phyloP scores from a whole-genome alignment of 2,113 vertebrate species.

The Atlantisia rogersi region DNA sequence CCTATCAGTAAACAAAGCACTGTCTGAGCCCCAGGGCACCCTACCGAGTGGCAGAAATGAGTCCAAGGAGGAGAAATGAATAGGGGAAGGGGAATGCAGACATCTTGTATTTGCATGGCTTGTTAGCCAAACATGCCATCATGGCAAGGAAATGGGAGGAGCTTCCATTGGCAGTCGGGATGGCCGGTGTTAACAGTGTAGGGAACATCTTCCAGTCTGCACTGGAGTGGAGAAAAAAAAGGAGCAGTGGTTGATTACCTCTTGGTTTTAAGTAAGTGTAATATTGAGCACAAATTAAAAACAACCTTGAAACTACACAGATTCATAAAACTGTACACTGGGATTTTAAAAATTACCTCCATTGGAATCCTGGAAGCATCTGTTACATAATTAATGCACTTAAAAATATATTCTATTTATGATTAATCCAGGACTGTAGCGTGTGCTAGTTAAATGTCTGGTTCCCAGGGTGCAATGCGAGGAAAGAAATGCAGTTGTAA shows the following conservation, averaged over 20 bases:
- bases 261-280: not conserved
- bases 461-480: slow-evolving; percentile 57
- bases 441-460: slow-evolving; percentile 65
- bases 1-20: not conserved
- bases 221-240: not conserved
- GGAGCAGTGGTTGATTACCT: not conserved
- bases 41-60: not conserved
- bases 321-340: slow-evolving; percentile 34
- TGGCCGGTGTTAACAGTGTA: rapidly evolving
- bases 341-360: slow-evolving; percentile 66
- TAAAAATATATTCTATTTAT: slow-evolving; percentile 70
- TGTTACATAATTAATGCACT: slow-evolving; percentile 71
- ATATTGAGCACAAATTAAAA: not conserved
- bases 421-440: slow-evolving; percentile 56
- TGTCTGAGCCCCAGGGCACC: not conserved
- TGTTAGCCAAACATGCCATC: not conserved
- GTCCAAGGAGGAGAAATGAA: not conserved
- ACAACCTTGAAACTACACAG: slow-evolving; percentile 45
- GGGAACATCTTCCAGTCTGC: not conserved
- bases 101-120: rapidly evolving
- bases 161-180: not conserved
- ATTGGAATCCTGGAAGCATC: slow-evolving; percentile 67
- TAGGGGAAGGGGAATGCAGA: not conserved
- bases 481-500: slow-evolving; percentile 16
- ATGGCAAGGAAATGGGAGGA: not conserved